Evolutionary conservation across 1,140 invertebrate genomes (phyloP), one percentile per base, ranked within the genome.

Genomic region (Lordiphosa collinella): DNA sequence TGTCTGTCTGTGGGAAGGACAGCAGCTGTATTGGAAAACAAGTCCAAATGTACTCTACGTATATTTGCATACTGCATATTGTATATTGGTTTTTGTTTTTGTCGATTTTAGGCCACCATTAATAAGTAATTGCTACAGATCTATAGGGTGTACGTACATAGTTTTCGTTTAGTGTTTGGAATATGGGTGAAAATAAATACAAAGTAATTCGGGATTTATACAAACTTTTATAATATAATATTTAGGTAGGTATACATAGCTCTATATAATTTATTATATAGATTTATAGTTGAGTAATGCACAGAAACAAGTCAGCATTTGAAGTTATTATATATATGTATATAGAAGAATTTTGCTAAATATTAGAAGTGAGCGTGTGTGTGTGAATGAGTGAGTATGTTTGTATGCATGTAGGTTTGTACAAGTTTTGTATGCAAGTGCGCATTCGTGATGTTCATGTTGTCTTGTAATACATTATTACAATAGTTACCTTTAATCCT

Each of bases 241-340:
- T 43, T 52, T 59, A 50, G 44, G 13, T 44, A 25, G 32, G 47
- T 82, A 62, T 57, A 63, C 40, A 62, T 65, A 65, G 50, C 49
- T 59, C 37, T 49, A 44, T 29, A 12, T 44, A 29, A 11, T 31
- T 44, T 40, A 67, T 38, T 34, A 11, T 54, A 44, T 54, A 43
- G 22, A 4, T 63, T 66, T 56, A 67, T 82, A 82, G 66, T 80
- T 82, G 74, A 80, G 78, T 80, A 75, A 80, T 80, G 75, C 75
- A 74, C 75, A 78, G 56, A 67, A 64, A 76, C 67, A 44, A 58
- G 53, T 82, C 61, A 82, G 76, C 76, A 80, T 76, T 82, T 36
- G 53, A 36, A 51, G 50, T 60, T 74, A 38, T 29, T 29, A 29
- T 29, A 29, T 29, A 29, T 25, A 22, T 22, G 0, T 65, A 65